A percentile compares a stretch with the other conserved stretches of the same genome.
Evolutionary conservation across 1,140 invertebrate genomes (phyloP).

Genomic region (Drosophila lini): DNA sequence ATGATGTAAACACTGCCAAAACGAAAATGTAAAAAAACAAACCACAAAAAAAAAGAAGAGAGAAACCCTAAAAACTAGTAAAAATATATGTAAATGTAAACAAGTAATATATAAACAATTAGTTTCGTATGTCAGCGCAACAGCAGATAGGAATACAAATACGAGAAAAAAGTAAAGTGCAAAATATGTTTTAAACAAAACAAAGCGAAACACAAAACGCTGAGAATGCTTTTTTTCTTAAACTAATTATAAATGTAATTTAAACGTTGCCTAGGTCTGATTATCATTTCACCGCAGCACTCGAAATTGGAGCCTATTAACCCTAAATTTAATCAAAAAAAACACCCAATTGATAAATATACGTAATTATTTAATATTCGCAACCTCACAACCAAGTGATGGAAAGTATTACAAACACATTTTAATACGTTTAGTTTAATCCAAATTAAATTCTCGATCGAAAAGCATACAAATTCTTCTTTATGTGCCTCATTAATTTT

Average conservation of each 20-base stretch:
- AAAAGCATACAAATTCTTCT: conserved; percentile 66
- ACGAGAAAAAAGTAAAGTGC: conserved; percentile 70
- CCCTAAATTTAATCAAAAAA: conserved; percentile 10
- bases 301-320: conserved; percentile 25
- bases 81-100: conserved; percentile 50
- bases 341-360: conserved; percentile 31
- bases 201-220: conserved; percentile 48
- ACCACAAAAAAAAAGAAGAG: conserved; percentile 22
- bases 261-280: conserved; percentile 64
- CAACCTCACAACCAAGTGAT: conserved; percentile 57
- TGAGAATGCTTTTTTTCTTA: conserved; percentile 61
- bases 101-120: conserved; percentile 23
- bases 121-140: conserved; percentile 44
- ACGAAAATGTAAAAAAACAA: conserved; percentile 55
- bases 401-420: conserved; percentile 67
- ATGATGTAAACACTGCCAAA: conserved; percentile 76
- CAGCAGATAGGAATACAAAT: conserved; percentile 47
- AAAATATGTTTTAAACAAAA: conserved; percentile 83
- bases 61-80: conserved; percentile 42
- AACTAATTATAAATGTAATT: conserved; percentile 70
- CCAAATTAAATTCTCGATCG: conserved; percentile 33
- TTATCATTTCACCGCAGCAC: conserved; percentile 40
- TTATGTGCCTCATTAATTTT: conserved; percentile 77
- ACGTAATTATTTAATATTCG: conserved; percentile 55
- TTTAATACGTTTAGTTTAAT: conserved; percentile 45